Evolutionary conservation across 2,113 vertebrate species (phyloP).

Genomic region (Spizaetus ornatus): DNA sequence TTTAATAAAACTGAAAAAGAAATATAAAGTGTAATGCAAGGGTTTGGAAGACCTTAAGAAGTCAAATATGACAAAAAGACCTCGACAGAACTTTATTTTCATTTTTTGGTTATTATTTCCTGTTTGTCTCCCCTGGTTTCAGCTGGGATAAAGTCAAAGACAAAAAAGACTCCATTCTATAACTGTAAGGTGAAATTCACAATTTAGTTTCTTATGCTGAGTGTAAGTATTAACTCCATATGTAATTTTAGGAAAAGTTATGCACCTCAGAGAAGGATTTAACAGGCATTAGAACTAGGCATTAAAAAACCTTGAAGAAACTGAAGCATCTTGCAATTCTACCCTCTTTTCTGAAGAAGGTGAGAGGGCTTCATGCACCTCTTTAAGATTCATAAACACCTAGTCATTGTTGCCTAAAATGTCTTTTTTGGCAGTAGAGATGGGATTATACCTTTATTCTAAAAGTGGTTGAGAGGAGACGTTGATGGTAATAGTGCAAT

Average conservation of each 20-base stretch:
- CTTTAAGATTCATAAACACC: neutral
- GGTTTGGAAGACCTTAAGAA: neutral
- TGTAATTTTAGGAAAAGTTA: neutral
- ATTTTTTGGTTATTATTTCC: neutral
- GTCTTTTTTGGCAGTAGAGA: neutral
- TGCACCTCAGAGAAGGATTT: neutral
- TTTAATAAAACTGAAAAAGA: neutral
- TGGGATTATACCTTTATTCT: neutral
- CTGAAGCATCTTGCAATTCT: neutral
- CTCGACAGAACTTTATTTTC: accelerated
- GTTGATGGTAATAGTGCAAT: neutral
- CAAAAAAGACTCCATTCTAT: neutral
- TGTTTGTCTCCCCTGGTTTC: neutral
- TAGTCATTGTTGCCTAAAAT: neutral
- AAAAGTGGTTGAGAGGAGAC: neutral
- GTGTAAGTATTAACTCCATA: neutral
- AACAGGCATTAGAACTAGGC: neutral
- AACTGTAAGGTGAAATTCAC: neutral
- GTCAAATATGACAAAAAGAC: neutral
- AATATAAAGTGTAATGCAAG: neutral
- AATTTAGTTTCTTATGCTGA: neutral
- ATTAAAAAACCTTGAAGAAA: neutral
- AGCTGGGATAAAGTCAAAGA: neutral
- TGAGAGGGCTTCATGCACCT: neutral
- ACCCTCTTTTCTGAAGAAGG: neutral